Conservation (phyloP, 53 echinoderm and acorn worm genomes). For the Arbacia lixula region DNA sequence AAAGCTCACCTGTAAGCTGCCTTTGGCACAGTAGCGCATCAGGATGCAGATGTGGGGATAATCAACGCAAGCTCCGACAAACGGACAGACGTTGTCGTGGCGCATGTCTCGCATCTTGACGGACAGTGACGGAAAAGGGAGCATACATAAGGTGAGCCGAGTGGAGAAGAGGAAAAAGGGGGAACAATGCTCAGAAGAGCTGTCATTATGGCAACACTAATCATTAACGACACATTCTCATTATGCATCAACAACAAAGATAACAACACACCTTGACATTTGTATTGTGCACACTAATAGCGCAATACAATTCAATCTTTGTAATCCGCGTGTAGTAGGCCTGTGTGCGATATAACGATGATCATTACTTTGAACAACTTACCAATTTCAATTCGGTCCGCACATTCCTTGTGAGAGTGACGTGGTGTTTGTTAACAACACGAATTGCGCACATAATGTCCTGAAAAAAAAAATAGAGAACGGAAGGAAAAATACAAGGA, state of each 20-base stretch:
- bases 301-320: no score
- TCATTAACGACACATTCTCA: no score
- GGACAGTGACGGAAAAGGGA: not conserved
- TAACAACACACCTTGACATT: no score
- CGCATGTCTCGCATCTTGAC: slow-evolving; percentile 90
- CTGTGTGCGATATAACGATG: no score
- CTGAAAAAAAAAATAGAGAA: slow-evolving; percentile 22
- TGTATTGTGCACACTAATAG: no score
- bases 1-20: slow-evolving; percentile 86
- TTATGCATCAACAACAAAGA: no score
- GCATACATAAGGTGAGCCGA: not conserved
- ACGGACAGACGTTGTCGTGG: slow-evolving; percentile 86
- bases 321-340: no score
- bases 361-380: slow-evolving; percentile 32
- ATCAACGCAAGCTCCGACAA: slow-evolving; percentile 83
- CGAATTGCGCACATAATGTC: slow-evolving; percentile 87
- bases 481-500: no score
- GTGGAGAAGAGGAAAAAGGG: no score
- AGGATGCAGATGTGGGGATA: slow-evolving; percentile 82
- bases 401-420: slow-evolving; percentile 73
- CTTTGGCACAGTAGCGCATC: slow-evolving; percentile 92
- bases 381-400: slow-evolving; percentile 85
- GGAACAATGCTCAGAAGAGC: no score
- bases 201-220: no score
- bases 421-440: slow-evolving; percentile 70